Conservation (phyloP, 2,113 vertebrate genomes). For the Willisornis vidua region DNA sequence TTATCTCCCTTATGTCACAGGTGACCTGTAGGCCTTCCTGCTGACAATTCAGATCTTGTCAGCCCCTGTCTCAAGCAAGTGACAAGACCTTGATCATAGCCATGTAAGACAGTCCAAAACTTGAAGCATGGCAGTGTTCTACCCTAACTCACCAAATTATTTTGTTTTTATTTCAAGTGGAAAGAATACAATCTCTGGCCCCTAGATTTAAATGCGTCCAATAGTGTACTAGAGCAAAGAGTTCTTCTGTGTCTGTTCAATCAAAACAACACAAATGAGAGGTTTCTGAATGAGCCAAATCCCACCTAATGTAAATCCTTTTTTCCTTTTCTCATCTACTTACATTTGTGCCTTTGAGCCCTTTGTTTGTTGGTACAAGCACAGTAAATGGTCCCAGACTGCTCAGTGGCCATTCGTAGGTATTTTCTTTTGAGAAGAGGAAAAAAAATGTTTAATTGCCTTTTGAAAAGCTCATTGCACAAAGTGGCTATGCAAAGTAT, state of each 20-base stretch:
- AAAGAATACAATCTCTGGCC: neutral
- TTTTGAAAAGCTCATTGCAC: neutral
- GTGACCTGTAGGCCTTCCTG: neutral
- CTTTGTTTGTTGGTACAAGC: slow-evolving; percentile 85
- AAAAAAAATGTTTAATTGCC: neutral
- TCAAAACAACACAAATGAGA: neutral
- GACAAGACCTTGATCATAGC: neutral
- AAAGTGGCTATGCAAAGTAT: neutral
- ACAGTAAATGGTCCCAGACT: slow-evolving; percentile 89
- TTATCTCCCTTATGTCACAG: neutral
- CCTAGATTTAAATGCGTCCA: neutral
- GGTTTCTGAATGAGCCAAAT: neutral
- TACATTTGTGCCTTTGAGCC: slow-evolving; percentile 77
- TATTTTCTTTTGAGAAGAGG: slow-evolving; percentile 71
- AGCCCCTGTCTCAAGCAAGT: neutral
- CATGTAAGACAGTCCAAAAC: neutral
- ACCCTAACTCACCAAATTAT: neutral
- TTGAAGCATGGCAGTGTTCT: neutral
- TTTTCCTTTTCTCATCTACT: slow-evolving; percentile 47
- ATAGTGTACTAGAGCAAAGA: neutral
- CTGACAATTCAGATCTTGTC: neutral
- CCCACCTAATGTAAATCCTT: neutral
- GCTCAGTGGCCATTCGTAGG: slow-evolving; percentile 82
- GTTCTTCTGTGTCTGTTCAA: neutral
- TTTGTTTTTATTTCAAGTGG: neutral